Percentiles rank a stretch among this genome's conserved stretches.
Conservation (phyloP, 2,113 vertebrate genomes). For the Eira barbara region DNA sequence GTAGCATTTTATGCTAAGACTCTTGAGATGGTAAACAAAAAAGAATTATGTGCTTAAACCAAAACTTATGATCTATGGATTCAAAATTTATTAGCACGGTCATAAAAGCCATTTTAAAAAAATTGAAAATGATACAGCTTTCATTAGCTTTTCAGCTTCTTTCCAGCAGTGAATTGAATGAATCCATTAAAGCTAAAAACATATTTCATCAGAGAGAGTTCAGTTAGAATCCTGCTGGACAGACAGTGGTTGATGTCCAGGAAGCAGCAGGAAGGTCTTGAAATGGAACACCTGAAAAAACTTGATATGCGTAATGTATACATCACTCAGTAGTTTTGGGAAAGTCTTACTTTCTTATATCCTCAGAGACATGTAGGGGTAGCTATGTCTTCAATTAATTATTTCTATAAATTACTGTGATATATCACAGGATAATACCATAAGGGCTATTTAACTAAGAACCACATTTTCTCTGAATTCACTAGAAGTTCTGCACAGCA, state of each 20-base stretch:
- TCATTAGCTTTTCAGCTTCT: constrained; percentile 42
- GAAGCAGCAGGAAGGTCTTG: not conserved
- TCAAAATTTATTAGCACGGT: constrained; percentile 66
- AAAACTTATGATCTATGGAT: constrained; percentile 55
- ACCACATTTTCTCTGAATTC: not conserved
- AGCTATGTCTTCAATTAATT: not conserved
- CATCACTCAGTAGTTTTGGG: not conserved
- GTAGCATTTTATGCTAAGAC: constrained; percentile 64
- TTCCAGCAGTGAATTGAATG: constrained; percentile 43
- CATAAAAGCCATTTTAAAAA: constrained; percentile 58
- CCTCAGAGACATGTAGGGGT: not conserved
- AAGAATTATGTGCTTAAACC: constrained; percentile 53
- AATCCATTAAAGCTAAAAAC: constrained; percentile 36
- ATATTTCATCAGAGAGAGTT: constrained; percentile 26
- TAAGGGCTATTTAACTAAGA: not conserved
- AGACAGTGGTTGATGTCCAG: not conserved
- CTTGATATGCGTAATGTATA: not conserved
- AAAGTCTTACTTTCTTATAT: not conserved
- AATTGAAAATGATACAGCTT: constrained; percentile 64
- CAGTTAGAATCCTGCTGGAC: not conserved
- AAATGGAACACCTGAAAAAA: not conserved
- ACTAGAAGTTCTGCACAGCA: not conserved
- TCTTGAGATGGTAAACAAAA: constrained; percentile 58
- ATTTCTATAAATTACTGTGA: not conserved
- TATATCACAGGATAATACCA: not conserved